Percentiles rank a stretch among this genome's conserved stretches.
Conservation (phyloP, 2,888 invertebrate species). For the Amorpha juglandis region DNA sequence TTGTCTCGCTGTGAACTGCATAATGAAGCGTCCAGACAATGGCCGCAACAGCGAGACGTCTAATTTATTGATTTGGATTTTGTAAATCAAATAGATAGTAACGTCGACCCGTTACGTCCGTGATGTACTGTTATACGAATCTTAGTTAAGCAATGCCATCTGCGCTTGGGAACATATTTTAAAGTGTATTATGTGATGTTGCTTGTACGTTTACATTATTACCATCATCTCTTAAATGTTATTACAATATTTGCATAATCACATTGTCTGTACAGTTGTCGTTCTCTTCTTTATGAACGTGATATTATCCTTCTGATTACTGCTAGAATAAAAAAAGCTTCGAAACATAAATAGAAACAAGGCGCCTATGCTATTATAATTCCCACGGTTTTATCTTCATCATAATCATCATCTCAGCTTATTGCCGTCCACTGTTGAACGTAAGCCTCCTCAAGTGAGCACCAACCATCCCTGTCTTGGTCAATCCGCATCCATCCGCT, state of each 20-base stretch:
- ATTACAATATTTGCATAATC: background rate
- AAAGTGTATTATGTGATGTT: background rate
- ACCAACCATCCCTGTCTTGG: no score
- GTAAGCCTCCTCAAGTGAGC: no score
- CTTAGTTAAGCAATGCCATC: background rate
- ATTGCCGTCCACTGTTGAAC: no score
- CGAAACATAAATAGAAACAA: no score
- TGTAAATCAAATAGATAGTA: slow-evolving; percentile 57
- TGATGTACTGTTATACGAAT: slow-evolving; percentile 41
- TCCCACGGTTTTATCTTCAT: no score
- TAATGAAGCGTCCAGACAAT: slow-evolving; percentile 35
- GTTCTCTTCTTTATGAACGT: background rate
- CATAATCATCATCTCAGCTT: no score
- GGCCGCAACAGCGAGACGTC: slow-evolving; percentile 26
- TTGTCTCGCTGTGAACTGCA: slow-evolving; percentile 40
- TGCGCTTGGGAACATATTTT: background rate
- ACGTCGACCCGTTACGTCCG: slow-evolving; percentile 50
- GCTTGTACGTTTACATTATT: background rate
- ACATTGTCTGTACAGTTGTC: background rate
- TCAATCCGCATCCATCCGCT: no score
- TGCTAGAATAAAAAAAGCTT: background rate
- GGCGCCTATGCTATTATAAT: no score
- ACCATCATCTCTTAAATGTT: background rate
- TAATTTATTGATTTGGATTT: slow-evolving; percentile 46
- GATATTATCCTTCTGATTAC: background rate